Conservation (phyloP, 37 sponge, comb jelly and placozoan species). For the Chondrilla cf. caribensis region DNA sequence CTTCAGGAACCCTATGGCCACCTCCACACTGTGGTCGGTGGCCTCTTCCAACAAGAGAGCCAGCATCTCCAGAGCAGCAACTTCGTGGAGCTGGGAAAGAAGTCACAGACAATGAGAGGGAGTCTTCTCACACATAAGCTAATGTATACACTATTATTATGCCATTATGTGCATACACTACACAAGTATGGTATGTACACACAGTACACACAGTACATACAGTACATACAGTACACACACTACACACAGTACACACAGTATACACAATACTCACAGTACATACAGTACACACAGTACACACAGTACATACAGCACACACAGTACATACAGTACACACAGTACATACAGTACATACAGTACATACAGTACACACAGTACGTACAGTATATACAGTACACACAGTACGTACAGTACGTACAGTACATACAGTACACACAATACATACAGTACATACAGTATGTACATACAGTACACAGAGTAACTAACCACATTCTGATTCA, state of each 20-base stretch:
- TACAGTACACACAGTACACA: too few relatives aligned
- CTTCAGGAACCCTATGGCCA: constrained; percentile 88
- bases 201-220: too few relatives aligned
- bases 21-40: constrained; percentile 93
- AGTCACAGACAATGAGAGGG: background rate
- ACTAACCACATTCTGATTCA: constrained; percentile 89
- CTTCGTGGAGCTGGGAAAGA: constrained; percentile 64
- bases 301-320: too few relatives aligned
- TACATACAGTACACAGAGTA: too few relatives aligned
- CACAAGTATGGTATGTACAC: too few relatives aligned
- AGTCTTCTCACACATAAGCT: background rate
- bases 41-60: constrained; percentile 90
- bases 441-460: too few relatives aligned
- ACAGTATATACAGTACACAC: too few relatives aligned
- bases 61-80: constrained; percentile 89
- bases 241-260: too few relatives aligned
- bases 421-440: too few relatives aligned
- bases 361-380: background rate
- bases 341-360: background rate
- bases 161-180: background rate
- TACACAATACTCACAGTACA: too few relatives aligned
- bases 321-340: background rate
- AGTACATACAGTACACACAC: too few relatives aligned
- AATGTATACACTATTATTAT: background rate
- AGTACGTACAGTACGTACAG: too few relatives aligned